Base-by-base conservation (phyloP, 2,888 invertebrate species). In the Sturmia bella region DNA sequence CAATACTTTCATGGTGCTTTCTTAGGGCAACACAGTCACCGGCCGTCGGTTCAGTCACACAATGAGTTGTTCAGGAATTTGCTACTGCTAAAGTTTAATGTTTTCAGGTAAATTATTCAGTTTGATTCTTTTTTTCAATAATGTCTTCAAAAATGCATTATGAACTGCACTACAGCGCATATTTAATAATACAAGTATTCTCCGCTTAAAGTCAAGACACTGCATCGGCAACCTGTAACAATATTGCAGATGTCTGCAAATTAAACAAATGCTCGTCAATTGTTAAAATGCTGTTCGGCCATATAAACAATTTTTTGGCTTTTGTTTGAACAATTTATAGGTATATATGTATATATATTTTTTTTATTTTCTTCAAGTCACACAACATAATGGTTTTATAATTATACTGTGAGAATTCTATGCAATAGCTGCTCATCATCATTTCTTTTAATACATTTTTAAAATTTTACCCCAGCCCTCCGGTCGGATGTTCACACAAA, bases 371-470 rank as follows among this genome's bases (percentile, higher is more conserved):
- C 27, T 66, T 43, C 27, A 41, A 37, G 27, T 61, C 24, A 24
- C 11, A 3, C 66, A 64, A 73, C 66, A 70, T 82, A 82, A 82
- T 82, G 78, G 54, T 32, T 78, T 82, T 75, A 82, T 82, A 82
- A 82, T 82, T 78, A 78, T 54, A 82, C 82, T 82, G 82, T 78
- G 82, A 78, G 82, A 82, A 75, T 78, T 82, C 66, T 32, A 74
- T 32, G 39, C 45, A 57, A 74, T 56, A 48, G 59, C 64, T 66
- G 59, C 64, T 66, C 82, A 70, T 77, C 56, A 73, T 72, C 50
- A 45, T 57, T 68, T 52, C 15, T 45, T 75, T 66, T 56, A 41
- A 70, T 43, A 63, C 4, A 52, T 39, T 56, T 63, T 54, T 66
- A 37, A 64, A 50, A 41, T 37, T 73, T 32, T 15, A 54, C 21